Evolutionary conservation across 1,140 invertebrate genomes (phyloP), one percentile per base, ranked within the genome.

Genomic region (Zaprionus africanus): DNA sequence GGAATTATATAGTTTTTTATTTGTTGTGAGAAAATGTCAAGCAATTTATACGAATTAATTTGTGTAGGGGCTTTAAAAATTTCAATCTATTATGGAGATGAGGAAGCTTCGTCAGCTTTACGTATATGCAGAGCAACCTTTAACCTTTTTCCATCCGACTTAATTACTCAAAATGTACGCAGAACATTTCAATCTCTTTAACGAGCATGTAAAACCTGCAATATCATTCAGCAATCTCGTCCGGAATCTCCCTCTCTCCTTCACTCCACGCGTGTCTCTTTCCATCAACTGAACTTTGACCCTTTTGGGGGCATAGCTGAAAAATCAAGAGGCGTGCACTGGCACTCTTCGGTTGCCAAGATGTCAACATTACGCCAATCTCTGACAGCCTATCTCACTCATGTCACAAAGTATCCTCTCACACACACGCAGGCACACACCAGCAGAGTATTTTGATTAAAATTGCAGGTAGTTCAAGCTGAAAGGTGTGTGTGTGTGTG

Each of bases 351-450:
- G 38, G 17, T 65, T 76, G 74, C 57, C 74, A 54, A 26, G 13
- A 76, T 72, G 74, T 76, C 74, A 66, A 41, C 74, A 72, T 72
- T 72, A 76, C 62, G 62, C 62, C 68, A 76, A 72, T 65, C 68
- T 66, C 56, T 65, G 74, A 65, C 61, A 60, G 69, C 69, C 68
- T 73, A 76, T 72, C 69, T 72, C 70, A 77, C 56, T 66, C 75
- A 63, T 67, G 69, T 77, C 62, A 73, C 69, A 66, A 57, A 64
- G 66, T 64, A 70, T 76, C 19, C 71, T 5, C 51, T 49, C 53
- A 17, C 57, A 69, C 34, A 51, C 43, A 46, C 60, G 13, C 43
- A 51, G 17, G 5, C 15, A 63, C 26, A 56, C 22, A 63, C 51
- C 13, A 26, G 53, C 22, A 11, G 51, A 65, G 62, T 54, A 74